Evolutionary conservation across 1,140 invertebrate species (phyloP), one percentile per base, ranked within the genome.

Genomic region (Vanessa atalanta): DNA sequence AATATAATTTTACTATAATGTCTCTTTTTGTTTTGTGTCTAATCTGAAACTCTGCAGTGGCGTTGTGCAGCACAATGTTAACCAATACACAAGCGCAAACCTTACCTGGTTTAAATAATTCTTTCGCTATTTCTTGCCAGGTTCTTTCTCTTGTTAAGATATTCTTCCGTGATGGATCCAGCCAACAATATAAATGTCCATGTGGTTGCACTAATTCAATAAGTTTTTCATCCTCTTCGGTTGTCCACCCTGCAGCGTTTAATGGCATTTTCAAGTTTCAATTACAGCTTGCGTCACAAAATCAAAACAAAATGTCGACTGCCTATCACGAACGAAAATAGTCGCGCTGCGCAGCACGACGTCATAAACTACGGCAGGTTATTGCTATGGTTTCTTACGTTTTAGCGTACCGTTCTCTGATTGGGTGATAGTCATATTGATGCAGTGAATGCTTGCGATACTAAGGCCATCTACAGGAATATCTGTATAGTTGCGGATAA

Each of bases 241-340:
- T 82, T 23, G 82, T 83, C 90, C 90, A 92, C 51, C 88, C 89
- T 65, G 82, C 71, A 11, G 88, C 88, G 69, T 91, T 84, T 78
- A 91, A 84, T 84, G 89, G 88, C 90, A 91, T 90, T 82, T 83
- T 81, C 67, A 73, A 66, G 23, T 75, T 64, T 53, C 69, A 70
- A 78, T 81, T 83, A 72, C 79, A 47, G 78, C 75, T 76, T 86
- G 83, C 85, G 86, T 88, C 84, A 85, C 80, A 77, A 75, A 69
- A 73, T 77, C 77, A 81, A 86, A 88, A 88, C 88, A 92, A 92
- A 88, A 91, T 90, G 89, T 90, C 88, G 72, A 82, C 83, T 81
- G 73, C 88, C 87, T 90, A 90, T 88, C 86, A 86, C 83, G 81
- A 85, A 83, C 82, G 79, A 81, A 89, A 89, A 90, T 88, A 88